Base-by-base conservation (phyloP, 2,113 vertebrate species). In the Pomatostomus ruficeps region DNA sequence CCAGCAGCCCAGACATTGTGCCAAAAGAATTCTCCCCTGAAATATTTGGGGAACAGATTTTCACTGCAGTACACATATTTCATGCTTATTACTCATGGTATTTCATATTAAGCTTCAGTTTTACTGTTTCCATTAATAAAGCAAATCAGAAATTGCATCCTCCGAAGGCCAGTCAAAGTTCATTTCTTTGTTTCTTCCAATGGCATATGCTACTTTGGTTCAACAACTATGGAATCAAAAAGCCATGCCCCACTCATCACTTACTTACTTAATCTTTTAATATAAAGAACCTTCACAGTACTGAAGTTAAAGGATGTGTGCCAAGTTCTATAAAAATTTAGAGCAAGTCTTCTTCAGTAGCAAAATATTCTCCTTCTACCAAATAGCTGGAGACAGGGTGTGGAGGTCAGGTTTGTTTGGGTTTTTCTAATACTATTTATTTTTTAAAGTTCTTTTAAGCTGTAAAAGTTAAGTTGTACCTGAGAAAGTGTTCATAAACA, bases 11-110 rank as follows among this genome's bases (percentile, higher is more conserved):
- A 94, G 95, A 89, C 89, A 80, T 48, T 9, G 3, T 95, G 94
- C 94, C 96, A 94, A 40, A 89, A 85, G 35, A 91, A 91, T 89
- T 92, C 46, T 95, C 43, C 63, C 82, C 71, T 91, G 93, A 92
- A 95, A 51, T 94, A 93, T 91, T 83, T 94, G 88, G 87, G 63
- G 62, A 89, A 74, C 63, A 90, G 46, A 95, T 95, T 89, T 94
- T 55, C 89, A 74, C 63, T 89, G 88, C 85, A 86, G 63, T 71
- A 67, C 82, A 90, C 78, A 91, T 71, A 96, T 95, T 94, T 93
- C 72, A 74, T 94, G 90, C 88, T 84, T 96, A 83, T 90, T 94
- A 72, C 72, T 86, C 85, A 45, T 77, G 67, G 75, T 93, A 35
- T 94, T 95, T 95, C 29, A 36, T 90, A 88, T 91, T 85, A 74